Conservation (phyloP, 2,888 invertebrate genomes). For the Epistrophe eligans region DNA sequence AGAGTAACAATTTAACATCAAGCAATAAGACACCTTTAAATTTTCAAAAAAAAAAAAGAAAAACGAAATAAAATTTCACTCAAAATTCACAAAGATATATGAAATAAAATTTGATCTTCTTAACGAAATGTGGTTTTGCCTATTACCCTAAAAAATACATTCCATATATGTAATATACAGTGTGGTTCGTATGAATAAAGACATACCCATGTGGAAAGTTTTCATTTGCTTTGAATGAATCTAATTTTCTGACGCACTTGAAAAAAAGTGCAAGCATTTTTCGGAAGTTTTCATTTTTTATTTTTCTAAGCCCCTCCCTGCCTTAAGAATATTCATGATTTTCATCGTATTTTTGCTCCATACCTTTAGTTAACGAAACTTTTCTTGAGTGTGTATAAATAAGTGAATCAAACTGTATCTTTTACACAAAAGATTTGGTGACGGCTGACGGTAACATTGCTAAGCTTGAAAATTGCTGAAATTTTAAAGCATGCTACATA, state of each 20-base stretch:
- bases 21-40: conserved; percentile 18
- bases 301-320: too few species aligned
- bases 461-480: conserved; percentile 5
- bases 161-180: background rate
- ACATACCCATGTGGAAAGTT: background rate
- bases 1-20: background rate
- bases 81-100: conserved; percentile 11
- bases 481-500: background rate
- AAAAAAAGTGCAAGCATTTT: too few species aligned
- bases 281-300: too few species aligned
- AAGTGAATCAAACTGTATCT: background rate
- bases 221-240: too few species aligned
- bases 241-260: too few species aligned
- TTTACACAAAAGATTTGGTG: background rate
- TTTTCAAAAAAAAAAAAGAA: background rate
- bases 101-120: conserved; percentile 19
- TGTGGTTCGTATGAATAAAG: background rate
- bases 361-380: background rate
- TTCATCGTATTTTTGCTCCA: background rate
- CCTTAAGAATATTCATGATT: background rate
- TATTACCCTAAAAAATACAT: background rate
- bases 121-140: conserved; percentile 3
- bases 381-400: too few species aligned
- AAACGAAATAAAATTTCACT: conserved; percentile 10
- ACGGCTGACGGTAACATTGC: background rate